Conservation (phyloP, 2,797 vertebrate species). For the Protosalanx chinensis region DNA sequence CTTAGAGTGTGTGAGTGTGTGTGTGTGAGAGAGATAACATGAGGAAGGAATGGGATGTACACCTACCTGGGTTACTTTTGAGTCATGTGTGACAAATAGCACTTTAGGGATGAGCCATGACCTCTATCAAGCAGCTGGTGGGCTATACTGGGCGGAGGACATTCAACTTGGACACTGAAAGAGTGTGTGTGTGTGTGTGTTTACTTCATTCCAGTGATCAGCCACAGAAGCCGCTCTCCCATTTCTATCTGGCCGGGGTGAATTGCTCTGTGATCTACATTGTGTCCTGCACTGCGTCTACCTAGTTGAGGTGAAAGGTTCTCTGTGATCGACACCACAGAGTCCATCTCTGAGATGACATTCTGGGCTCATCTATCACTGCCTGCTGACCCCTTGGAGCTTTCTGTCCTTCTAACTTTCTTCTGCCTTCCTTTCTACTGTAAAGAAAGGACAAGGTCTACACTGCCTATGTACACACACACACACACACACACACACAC, state of each 20-base stretch:
- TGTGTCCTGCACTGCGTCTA: slow-evolving; percentile 18
- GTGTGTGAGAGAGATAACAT: neutral
- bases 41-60: neutral
- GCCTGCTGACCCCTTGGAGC: slow-evolving; percentile 42
- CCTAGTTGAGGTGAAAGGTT: slow-evolving; percentile 37
- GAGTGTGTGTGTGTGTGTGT: slow-evolving; percentile 2
- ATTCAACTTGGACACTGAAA: neutral
- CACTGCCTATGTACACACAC: slow-evolving; percentile 4
- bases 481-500: neutral
- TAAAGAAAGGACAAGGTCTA: neutral
- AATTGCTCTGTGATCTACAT: slow-evolving; percentile 47
- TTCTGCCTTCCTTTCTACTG: neutral
- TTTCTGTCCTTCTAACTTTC: slow-evolving; percentile 25
- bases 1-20: neutral
- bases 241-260: slow-evolving; percentile 29
- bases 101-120: slow-evolving; percentile 4
- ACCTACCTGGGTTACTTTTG: neutral
- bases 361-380: slow-evolving; percentile 59
- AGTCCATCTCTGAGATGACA: slow-evolving; percentile 40
- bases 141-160: neutral
- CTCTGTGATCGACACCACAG: slow-evolving; percentile 39
- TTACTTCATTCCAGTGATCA: slow-evolving; percentile 32
- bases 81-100: neutral
- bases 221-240: neutral
- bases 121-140: slow-evolving; percentile 6